phyloP scores from a whole-genome alignment of 1,140 invertebrate genomes.

The Aphaenogaster ashmeadi region DNA sequence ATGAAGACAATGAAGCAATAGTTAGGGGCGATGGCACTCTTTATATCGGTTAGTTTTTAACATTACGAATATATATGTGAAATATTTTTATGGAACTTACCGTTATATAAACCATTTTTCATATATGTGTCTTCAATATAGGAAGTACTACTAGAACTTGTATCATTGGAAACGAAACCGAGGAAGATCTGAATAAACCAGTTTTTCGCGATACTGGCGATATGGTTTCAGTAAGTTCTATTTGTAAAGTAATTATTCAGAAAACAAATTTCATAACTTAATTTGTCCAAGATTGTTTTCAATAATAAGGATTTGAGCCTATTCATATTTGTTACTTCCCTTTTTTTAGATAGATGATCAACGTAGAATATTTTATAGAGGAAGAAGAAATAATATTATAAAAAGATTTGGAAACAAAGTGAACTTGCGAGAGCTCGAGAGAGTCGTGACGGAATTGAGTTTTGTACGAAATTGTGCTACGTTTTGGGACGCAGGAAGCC shows the following conservation, averaged over 20 bases:
- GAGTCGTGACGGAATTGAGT: slow-evolving; percentile 84
- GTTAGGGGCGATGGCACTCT: slow-evolving; percentile 88
- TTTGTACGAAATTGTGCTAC: slow-evolving; percentile 86
- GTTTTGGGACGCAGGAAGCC: slow-evolving; percentile 86
- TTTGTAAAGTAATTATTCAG: neutral
- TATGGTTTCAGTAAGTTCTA: slow-evolving; percentile 84
- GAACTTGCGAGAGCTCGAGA: slow-evolving; percentile 89
- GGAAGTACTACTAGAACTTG: slow-evolving; percentile 90
- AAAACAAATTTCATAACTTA: neutral
- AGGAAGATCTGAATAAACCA: slow-evolving; percentile 79
- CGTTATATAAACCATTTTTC: slow-evolving; percentile 29
- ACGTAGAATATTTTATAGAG: slow-evolving; percentile 89
- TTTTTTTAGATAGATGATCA: slow-evolving; percentile 83
- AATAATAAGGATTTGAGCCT: slow-evolving; percentile 1
- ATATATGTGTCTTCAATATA: slow-evolving; percentile 78
- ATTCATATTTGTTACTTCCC: slow-evolving; percentile 22
- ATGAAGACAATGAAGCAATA: slow-evolving; percentile 77
- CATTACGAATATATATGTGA: slow-evolving; percentile 48
- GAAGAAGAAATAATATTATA: slow-evolving; percentile 90
- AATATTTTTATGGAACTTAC: slow-evolving; percentile 2
- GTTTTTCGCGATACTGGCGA: slow-evolving; percentile 91
- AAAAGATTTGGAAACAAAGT: slow-evolving; percentile 92
- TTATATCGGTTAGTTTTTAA: slow-evolving; percentile 87
- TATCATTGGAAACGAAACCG: slow-evolving; percentile 88
- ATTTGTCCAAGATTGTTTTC: neutral